These are phyloP conservation scores for Perodicticus potto DNA, from an alignment of 2,797 vertebrate species.

Conservation along the genomic window DNA sequence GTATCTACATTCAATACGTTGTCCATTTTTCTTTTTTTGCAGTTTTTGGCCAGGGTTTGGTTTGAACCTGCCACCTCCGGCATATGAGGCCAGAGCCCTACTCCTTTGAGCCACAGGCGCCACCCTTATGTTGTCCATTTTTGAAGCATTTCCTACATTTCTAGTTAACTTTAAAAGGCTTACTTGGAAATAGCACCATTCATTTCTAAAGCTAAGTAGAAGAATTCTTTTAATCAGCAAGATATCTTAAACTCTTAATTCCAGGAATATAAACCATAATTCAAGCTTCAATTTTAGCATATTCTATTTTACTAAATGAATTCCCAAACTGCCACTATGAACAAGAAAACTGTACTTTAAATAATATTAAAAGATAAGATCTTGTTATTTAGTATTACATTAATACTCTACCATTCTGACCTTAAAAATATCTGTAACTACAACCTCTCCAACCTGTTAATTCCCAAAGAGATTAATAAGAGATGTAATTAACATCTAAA, in stretches of 20 bases:
- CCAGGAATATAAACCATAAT: slow-evolving; percentile 67
- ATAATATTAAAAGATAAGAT: slow-evolving; percentile 64
- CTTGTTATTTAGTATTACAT: slow-evolving; percentile 74
- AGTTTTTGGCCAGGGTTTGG: too few relatives aligned
- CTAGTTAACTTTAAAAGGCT: slow-evolving; percentile 46
- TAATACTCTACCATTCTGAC: slow-evolving; percentile 61
- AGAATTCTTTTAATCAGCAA: slow-evolving; percentile 60
- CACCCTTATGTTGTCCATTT: background rate
- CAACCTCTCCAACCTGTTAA: slow-evolving; percentile 62
- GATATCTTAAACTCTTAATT: slow-evolving; percentile 72
- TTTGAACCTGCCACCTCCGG: too few relatives aligned
- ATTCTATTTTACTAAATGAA: slow-evolving; percentile 67
- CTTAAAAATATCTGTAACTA: slow-evolving; percentile 66
- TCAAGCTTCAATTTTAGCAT: slow-evolving; percentile 68
- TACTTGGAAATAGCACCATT: slow-evolving; percentile 68
- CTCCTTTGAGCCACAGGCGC: too few relatives aligned
- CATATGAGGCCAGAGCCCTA: too few relatives aligned
- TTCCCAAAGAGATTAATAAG: slow-evolving; percentile 66
- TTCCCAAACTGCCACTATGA: slow-evolving; percentile 60
- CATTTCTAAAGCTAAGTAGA: slow-evolving; percentile 52
- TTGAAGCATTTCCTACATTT: slow-evolving; percentile 58
- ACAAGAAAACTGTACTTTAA: slow-evolving; percentile 66
- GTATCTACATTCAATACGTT: slow-evolving; percentile 16
- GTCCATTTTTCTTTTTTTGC: background rate
- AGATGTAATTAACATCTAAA: slow-evolving; percentile 70